Base-by-base conservation (phyloP, 2,797 vertebrate species). In the Gallinago stenura region DNA sequence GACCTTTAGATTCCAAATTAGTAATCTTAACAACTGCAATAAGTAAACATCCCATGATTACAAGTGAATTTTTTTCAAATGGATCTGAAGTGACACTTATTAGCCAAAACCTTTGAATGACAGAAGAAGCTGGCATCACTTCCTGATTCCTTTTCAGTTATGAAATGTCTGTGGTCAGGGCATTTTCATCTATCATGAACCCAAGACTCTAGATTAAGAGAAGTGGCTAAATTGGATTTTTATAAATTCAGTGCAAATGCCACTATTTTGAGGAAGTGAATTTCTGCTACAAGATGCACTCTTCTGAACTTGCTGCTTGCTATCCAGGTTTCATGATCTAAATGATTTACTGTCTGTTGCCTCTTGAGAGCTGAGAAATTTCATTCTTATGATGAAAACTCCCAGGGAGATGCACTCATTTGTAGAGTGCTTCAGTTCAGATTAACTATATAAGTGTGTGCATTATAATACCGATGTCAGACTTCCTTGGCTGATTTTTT, bases 211-310 rank as follows among this genome's bases (percentile, higher is more conserved):
- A 83, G 79, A 58, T 86, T 88, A 95, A 89, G 92, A 83, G 95
- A 97, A 96, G 96, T 95, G 95, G 88, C 68, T 93, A 83, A 92
- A 93, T 78, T 58, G 95, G 86, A 95, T 89, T 97, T 96, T 95
- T 97, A 83, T 65, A 95, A 46, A 70, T 96, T 72, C 61, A 73
- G 39, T 46, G 24, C 35, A 95, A 93, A 95, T 84, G 31, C 60
- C 45, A 24, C 58, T 95, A 16, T 73, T 95, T 96, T 95, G 77
- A 89, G 96, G 96, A 97, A 95, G 91, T 80, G 37, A 93, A 82
- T 90, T 96, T 91, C 87, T 91, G 83, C 64, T 84, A n/a, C 45
- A 77, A 66, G 22, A 22, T 6, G 3, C n/a, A 37, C 53, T 69
- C 24, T 82, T 82, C 57, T 71, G 70, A 90, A 88, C n/a, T 79